These are phyloP conservation scores for Saguinus midas DNA, from an alignment of 2,113 vertebrate genomes.

Conservation along the genomic window DNA sequence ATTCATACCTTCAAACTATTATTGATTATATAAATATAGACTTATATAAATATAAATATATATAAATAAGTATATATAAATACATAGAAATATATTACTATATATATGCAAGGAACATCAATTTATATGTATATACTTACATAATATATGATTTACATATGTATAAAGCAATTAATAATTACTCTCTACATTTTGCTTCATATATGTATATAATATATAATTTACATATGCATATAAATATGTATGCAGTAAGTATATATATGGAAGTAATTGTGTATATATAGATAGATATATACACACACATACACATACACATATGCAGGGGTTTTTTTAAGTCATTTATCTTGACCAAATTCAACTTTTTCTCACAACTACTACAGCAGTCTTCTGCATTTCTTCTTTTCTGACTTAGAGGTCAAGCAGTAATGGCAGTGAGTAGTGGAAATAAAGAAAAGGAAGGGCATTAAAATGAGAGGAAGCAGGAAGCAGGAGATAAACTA, in stretches of 20 bases:
- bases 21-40: not conserved
- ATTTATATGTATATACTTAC: not conserved
- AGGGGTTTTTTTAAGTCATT: not conserved
- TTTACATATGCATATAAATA: no score
- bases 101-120: no score
- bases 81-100: not conserved
- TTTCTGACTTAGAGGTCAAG: not conserved
- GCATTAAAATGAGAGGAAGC: not conserved
- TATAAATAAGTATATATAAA: not conserved
- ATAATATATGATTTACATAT: not conserved
- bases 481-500: not conserved
- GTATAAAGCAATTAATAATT: not conserved
- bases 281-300: not conserved
- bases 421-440: accelerated
- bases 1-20: not conserved
- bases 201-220: no score
- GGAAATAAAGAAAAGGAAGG: not conserved
- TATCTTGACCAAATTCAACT: not conserved
- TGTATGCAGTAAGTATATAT: no score
- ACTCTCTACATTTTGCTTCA: no score
- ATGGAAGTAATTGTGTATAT: not conserved
- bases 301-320: not conserved
- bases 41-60: not conserved
- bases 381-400: not conserved
- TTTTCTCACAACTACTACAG: not conserved